A percentile compares a stretch with the other conserved stretches of the same genome.
These are phyloP conservation scores for Patagioenas fasciata DNA, from an alignment of 2,113 vertebrate species.

Conservation along the genomic window DNA sequence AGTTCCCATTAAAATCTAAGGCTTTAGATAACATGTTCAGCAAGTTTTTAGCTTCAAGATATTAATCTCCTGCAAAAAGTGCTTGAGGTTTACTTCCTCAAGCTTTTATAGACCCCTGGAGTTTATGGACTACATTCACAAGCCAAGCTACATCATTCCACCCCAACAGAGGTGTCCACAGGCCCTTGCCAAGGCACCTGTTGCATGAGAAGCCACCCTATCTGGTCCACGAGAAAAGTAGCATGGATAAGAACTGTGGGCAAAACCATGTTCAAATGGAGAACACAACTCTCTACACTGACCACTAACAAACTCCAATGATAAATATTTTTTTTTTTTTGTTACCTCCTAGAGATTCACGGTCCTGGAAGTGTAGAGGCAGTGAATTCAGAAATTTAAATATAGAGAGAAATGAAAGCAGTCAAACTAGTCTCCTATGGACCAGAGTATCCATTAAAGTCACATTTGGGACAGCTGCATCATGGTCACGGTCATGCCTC, in stretches of 20 bases:
- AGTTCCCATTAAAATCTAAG: neutral
- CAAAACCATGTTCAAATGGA: neutral
- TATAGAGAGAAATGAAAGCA: neutral
- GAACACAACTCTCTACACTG: neutral
- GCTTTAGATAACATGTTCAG: neutral
- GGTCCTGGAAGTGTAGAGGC: neutral
- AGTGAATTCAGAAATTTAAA: neutral
- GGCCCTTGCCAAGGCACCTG: neutral
- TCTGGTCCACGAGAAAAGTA: neutral
- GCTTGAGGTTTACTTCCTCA: neutral
- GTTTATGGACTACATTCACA: neutral
- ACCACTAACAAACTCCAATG: neutral
- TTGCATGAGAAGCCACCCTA: neutral
- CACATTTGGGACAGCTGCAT: accelerated
- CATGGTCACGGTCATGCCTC: too few relatives aligned
- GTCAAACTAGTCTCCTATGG: neutral
- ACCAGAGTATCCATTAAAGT: neutral
- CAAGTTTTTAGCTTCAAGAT: neutral
- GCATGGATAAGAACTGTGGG: neutral
- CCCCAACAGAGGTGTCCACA: neutral
- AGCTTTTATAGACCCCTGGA: neutral
- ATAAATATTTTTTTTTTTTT: neutral
- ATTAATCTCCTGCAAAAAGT: neutral
- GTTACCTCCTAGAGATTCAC: neutral
- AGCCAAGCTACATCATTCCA: neutral